Percentiles rank a stretch among this genome's conserved stretches.
Conservation (phyloP, 2,888 invertebrate genomes). For the Caenorhabditis wallacei region DNA sequence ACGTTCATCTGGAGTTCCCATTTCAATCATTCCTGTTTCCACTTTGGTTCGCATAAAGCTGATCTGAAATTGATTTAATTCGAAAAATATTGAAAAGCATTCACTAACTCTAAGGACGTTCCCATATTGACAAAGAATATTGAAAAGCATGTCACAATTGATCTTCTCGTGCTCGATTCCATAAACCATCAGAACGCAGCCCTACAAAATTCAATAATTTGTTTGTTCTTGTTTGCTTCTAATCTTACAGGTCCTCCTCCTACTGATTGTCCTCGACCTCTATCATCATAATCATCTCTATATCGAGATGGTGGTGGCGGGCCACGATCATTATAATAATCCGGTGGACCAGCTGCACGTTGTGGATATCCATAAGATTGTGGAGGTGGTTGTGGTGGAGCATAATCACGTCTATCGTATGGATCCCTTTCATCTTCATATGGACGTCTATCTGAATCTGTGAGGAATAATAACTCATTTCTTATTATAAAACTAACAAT, state of each 20-base stretch:
- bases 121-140: conserved; percentile 98
- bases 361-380: conserved; percentile 12
- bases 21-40: conserved; percentile 99
- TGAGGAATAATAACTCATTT: too few relatives aligned
- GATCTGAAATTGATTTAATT: conserved; percentile 86
- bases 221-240: background rate
- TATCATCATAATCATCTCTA: conserved; percentile 28
- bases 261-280: background rate
- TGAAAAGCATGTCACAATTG: conserved; percentile 97
- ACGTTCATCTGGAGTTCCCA: conserved; percentile 96
- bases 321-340: conserved; percentile 34
- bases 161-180: conserved; percentile 94
- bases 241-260: conserved; percentile 55
- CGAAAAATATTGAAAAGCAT: background rate
- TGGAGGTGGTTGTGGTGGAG: conserved; percentile 4
- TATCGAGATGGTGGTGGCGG: conserved; percentile 17
- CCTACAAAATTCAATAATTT: conserved; percentile 10
- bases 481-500: conserved; percentile 14
- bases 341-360: conserved; percentile 26
- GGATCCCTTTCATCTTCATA: conserved; percentile 5
- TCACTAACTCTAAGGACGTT: conserved; percentile 90
- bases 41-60: conserved; percentile 99
- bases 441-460: conserved; percentile 29
- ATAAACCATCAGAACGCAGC: conserved; percentile 86
- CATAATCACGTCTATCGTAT: conserved; percentile 28